Conservation (phyloP, 2,888 invertebrate species). For the Hydrotaea diabolus region DNA sequence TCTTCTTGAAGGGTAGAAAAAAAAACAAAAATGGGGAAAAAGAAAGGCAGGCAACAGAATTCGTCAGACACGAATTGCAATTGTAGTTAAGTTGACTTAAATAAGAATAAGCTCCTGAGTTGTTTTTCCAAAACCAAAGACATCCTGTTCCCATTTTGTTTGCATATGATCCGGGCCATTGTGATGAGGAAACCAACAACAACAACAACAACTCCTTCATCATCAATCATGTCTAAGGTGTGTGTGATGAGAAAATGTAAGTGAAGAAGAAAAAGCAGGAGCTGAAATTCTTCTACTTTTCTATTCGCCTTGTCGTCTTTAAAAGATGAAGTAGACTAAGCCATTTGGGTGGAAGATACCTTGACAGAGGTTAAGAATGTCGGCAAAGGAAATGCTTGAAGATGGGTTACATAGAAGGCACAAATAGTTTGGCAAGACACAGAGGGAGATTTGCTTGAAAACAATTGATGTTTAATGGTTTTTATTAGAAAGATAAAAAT, state of each 20-base stretch:
- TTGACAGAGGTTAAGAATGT: conserved; percentile 43
- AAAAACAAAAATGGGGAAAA: neutral
- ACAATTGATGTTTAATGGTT: neutral
- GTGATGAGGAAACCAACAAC: neutral
- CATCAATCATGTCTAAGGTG: conserved; percentile 62
- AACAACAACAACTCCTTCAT: conserved; percentile 40
- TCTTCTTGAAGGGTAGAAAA: conserved; percentile 33
- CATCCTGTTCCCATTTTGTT: conserved; percentile 56
- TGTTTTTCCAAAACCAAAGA: conserved; percentile 36
- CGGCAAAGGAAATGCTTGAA: conserved; percentile 18
- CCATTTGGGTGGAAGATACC: conserved; percentile 53
- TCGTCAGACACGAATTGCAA: conserved; percentile 34
- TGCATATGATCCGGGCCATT: conserved; percentile 52
- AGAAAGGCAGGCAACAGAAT: neutral
- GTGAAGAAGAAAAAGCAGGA: neutral
- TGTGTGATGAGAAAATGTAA: conserved; percentile 33
- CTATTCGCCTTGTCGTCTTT: neutral
- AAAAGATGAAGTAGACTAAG: conserved; percentile 6
- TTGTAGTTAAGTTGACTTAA: conserved; percentile 49
- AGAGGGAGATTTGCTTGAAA: neutral
- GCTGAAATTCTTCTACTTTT: conserved; percentile 9
- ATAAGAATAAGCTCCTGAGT: conserved; percentile 25
- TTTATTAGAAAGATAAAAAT: neutral
- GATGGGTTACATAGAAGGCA: conserved; percentile 10
- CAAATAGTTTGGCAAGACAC: neutral